Evolutionary conservation across 2,888 invertebrate genomes (phyloP), one percentile per base, ranked within the genome.

Genomic region (Heliconius erato): DNA sequence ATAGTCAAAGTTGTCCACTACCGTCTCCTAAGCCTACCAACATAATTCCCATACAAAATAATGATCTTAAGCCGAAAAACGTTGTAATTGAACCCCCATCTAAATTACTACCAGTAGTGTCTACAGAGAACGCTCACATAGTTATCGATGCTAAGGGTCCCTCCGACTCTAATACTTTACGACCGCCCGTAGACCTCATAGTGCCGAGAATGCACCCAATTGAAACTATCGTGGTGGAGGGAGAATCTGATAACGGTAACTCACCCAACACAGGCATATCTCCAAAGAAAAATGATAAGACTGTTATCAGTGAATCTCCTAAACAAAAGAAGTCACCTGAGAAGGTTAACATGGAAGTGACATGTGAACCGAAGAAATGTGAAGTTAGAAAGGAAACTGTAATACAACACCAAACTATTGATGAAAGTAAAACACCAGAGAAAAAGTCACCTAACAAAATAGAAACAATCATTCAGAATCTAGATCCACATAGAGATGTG

Each of bases 1-100:
- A 96, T 88, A 94, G 96, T 89, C 94, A 96, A 86, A 95, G 95
- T 87, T 95, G 96, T 86, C 95, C 95, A 2, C 86, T 95, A 44
- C 95, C 95, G n/a, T 95, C 95, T 7, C 96, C 95, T 0, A 94
- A 94, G 88, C 92, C 91, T 28, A 91, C 91, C 79, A 87, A 88
- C 23, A 88, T 92, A 71, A 89, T 89, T 28, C 94, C 93, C 26
- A 90, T 91, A 74, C 90, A 90, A 65, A 90, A 88, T 54, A 91
- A 91, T 85, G 93, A 93, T 63, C 91, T 92, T 77, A 92, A 92
- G 86, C 91, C 94, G 2, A 94, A 92, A 86, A 93, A 93, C 81
- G 88, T 91, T 82, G 94, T 94, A 88, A 93, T 92, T 80, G 91
- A 92, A n/a, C 93, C 93, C 86, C 93, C 93, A 4, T 92, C 94